Base-by-base conservation (phyloP, 2,113 vertebrate genomes). In the Geothlypis trichas region DNA sequence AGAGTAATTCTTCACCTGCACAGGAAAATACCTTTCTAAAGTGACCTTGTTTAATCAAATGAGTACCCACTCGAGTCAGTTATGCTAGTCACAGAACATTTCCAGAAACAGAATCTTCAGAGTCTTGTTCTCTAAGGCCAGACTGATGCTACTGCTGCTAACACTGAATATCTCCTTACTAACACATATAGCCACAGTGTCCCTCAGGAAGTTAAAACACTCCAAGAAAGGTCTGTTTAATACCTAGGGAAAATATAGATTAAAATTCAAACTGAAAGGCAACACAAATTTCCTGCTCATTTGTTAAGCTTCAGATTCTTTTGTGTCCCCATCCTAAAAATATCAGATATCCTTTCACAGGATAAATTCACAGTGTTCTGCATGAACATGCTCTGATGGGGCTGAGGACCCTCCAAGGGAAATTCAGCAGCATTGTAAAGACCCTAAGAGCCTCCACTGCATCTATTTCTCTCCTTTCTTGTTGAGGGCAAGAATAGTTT, bases 371-470 rank as follows among this genome's bases (percentile, higher is more conserved):
- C 27, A 33, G 17, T 16, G 27, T 12, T 31, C 62, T 80, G 23
- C 7, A 41, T 0, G 6, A 57, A 69, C 10, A 2, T 33, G 9
- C 22, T 74, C 2, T 11, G 31, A 27, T 24, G 13, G 7, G 7
- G 47, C 22, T 85, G 73, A 62, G 19, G 42, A 59, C 5, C 7
- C 28, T 49, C 14, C 42, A 37, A 23, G 5, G 7, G 47, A 83
- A 86, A 65, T 35, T 65, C 63, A 65, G 13, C 10, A 39, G 24
- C 16, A 27, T 39, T 35, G 19, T 15, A 37, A 68, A 65, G 24
- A 74, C 18, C 11, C 3, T 15, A 59, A 59, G 9, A 68, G 21
- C 23, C 13, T 87, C 13, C 28, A 28, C 4, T 81, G 7, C 35
- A 33, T 23, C 26, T 46, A 5, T 63, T 58, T 79, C 21, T 72